A percentile compares a stretch with the other conserved stretches of the same genome.
Evolutionary conservation across 2,113 vertebrate genomes (phyloP).

Genomic region (Bufo gargarizans): DNA sequence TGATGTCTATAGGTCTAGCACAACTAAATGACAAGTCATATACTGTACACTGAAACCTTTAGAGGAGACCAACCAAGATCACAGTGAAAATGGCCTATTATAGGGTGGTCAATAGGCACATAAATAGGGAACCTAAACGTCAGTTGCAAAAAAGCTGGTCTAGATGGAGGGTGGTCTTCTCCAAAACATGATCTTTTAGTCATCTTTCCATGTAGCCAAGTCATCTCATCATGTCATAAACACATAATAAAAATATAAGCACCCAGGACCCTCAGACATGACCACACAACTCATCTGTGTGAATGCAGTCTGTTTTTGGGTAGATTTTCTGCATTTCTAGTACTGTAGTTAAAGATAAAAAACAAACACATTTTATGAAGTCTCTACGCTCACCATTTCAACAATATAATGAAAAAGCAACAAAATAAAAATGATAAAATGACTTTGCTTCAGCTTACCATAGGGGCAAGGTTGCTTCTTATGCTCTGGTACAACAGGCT

Average conservation of each 20-base stretch:
- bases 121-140: no score
- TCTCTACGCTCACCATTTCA: neutral
- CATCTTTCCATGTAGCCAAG: no score
- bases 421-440: neutral
- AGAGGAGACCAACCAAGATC: no score
- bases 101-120: no score
- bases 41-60: no score
- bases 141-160: no score
- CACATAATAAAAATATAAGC: neutral
- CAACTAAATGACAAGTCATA: no score
- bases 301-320: neutral
- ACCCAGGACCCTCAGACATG: neutral
- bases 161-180: no score
- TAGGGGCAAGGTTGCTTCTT: conserved; percentile 99
- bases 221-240: neutral
- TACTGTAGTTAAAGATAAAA: neutral
- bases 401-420: neutral
- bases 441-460: conserved; percentile 75
- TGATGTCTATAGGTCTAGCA: no score
- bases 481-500: conserved; percentile 93
- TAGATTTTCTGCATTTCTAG: neutral
- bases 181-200: no score
- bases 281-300: no score
- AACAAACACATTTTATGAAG: neutral
- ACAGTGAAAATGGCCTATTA: no score